Conservation (phyloP, 1,140 invertebrate species). For the Onthophagus taurus region DNA sequence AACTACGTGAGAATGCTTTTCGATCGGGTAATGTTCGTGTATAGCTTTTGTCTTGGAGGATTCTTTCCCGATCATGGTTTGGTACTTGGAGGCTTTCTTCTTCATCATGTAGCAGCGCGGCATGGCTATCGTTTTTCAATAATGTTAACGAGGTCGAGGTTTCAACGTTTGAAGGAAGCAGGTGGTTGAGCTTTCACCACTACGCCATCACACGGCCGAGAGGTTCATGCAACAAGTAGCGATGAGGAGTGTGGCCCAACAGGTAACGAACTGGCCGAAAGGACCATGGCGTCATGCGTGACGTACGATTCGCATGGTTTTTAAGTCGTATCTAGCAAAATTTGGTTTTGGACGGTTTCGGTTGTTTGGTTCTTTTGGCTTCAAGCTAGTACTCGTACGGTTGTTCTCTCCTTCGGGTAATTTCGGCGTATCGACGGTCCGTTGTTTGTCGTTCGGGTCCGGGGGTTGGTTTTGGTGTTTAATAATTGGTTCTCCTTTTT, state of each 20-base stretch:
- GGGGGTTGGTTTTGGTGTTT: no score
- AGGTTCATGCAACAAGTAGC: constrained; percentile 33
- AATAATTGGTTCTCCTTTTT: no score
- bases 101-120: constrained; percentile 47
- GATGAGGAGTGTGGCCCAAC: constrained; percentile 29
- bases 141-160: background rate
- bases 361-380: constrained; percentile 8
- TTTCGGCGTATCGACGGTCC: background rate
- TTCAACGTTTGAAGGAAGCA: constrained; percentile 17
- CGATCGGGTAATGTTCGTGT: no score
- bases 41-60: no score
- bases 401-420: background rate
- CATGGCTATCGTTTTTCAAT: constrained; percentile 25
- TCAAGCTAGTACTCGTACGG: no score
- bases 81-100: constrained; percentile 42
- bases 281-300: constrained; percentile 6
- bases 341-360: constrained; percentile 11
- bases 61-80: constrained; percentile 29
- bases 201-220: no score
- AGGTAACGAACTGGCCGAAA: constrained; percentile 22
- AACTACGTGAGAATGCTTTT: no score
- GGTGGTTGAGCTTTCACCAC: no score
- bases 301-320: background rate
- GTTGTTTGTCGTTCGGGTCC: background rate
- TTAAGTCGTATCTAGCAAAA: background rate